These are phyloP conservation scores for Notolabrus celidotus DNA, from an alignment of 2,797 vertebrate species.

Conservation along the genomic window DNA sequence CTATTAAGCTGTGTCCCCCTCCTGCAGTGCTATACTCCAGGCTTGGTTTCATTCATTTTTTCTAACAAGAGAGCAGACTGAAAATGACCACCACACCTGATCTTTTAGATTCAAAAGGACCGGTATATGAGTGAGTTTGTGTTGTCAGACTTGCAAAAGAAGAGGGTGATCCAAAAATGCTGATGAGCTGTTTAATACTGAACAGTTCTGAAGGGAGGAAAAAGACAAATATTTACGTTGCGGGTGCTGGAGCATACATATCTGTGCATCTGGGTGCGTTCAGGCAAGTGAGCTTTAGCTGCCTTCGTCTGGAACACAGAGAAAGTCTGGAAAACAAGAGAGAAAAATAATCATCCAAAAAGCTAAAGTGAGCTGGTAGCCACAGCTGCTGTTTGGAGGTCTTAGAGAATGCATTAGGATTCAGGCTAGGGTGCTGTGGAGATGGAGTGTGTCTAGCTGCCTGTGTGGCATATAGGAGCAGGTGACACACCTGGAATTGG, in stretches of 20 bases:
- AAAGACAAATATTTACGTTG: constrained; percentile 22
- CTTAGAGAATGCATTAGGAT: constrained; percentile 60
- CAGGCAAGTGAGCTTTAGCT: not conserved
- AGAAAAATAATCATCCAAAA: constrained; percentile 6
- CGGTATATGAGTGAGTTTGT: too few relatives aligned
- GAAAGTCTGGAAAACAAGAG: constrained; percentile 3
- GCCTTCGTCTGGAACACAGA: constrained; percentile 30
- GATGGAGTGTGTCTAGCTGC: constrained; percentile 51
- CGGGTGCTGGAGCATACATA: constrained; percentile 21
- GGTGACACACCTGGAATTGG: constrained; percentile 69
- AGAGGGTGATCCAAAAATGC: constrained; percentile 15
- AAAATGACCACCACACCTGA: constrained; percentile 54
- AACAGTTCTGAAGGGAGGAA: constrained; percentile 5
- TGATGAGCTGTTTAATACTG: constrained; percentile 3
- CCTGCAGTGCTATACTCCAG: constrained; percentile 16
- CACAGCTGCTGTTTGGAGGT: constrained; percentile 34
- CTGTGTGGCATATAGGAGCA: constrained; percentile 35
- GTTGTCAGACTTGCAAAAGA: too few relatives aligned
- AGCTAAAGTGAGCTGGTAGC: constrained; percentile 37
- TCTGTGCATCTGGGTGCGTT: constrained; percentile 13
- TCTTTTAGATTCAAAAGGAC: constrained; percentile 10
- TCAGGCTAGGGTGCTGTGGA: constrained; percentile 35
- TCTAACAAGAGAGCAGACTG: constrained; percentile 40
- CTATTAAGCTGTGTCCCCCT: not conserved
- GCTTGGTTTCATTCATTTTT: constrained; percentile 51